These are phyloP conservation scores for Andrena marginata DNA, from an alignment of 2,888 invertebrate species.

Conservation along the genomic window DNA sequence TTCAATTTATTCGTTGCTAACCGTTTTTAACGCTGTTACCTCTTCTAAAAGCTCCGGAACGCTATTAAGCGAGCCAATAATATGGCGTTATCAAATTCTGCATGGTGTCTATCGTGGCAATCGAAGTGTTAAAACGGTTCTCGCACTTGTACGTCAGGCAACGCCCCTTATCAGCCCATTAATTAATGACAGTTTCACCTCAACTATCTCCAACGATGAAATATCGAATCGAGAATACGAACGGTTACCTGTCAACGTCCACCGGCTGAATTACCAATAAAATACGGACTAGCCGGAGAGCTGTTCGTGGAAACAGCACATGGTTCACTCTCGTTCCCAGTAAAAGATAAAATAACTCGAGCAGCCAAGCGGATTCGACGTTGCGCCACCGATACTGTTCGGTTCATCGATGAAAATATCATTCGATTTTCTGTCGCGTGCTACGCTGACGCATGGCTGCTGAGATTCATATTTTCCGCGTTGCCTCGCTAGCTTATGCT, in stretches of 20 bases:
- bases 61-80: background rate
- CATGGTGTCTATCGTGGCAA: background rate
- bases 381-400: conserved; percentile 12
- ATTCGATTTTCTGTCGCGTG: conserved; percentile 24
- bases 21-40: too few species aligned
- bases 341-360: conserved; percentile 46
- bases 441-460: background rate
- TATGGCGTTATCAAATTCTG: background rate
- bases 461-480: background rate
- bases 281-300: conserved; percentile 23
- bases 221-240: conserved; percentile 34
- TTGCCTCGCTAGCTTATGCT: background rate
- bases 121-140: background rate
- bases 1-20: too few species aligned
- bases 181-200: conserved; percentile 41
- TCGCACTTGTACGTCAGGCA: background rate
- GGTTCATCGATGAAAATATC: conserved; percentile 55
- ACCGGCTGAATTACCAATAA: conserved; percentile 49
- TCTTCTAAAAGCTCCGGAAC: too few species aligned
- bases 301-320: conserved; percentile 24
- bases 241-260: conserved; percentile 46
- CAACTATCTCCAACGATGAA: conserved; percentile 14
- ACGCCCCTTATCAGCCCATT: conserved; percentile 17
- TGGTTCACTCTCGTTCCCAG: conserved; percentile 14
- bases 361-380: conserved; percentile 4